Percentiles rank a stretch among this genome's conserved stretches.
phyloP scores from a whole-genome alignment of 2,797 vertebrate genomes.

The Florisuga fusca region DNA sequence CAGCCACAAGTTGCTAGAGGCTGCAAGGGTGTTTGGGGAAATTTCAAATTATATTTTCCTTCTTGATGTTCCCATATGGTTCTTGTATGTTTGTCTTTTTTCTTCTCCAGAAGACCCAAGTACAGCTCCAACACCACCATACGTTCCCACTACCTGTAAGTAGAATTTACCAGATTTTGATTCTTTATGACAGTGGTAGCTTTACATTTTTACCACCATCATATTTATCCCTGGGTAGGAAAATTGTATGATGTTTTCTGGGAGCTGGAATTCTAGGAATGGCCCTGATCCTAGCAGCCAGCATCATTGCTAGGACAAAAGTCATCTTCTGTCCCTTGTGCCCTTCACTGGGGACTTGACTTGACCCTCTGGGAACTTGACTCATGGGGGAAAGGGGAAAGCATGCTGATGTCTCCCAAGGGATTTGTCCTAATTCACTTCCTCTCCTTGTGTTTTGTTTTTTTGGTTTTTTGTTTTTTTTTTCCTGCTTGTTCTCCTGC shows the following conservation, averaged over 20 bases:
- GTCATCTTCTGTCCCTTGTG: too few relatives aligned
- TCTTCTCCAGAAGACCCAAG: accelerated
- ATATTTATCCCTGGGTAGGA: not conserved
- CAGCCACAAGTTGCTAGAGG: not conserved
- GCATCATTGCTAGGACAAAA: too few relatives aligned
- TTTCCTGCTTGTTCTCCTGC: not conserved
- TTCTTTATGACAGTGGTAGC: not conserved
- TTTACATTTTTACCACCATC: not conserved
- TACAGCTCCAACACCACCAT: accelerated
- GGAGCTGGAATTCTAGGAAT: too few relatives aligned
- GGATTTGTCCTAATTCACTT: too few relatives aligned
- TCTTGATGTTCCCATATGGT: not conserved
- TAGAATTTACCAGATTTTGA: not conserved
- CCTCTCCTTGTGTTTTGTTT: not conserved
- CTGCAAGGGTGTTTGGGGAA: not conserved
- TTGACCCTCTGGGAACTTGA: too few relatives aligned
- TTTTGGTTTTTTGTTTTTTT: too few relatives aligned
- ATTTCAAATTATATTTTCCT: not conserved
- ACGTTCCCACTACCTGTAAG: accelerated
- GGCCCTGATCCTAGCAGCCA: too few relatives aligned
- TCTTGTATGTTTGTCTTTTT: not conserved
- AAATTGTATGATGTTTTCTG: too few relatives aligned
- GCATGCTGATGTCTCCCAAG: too few relatives aligned
- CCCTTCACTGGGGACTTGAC: too few relatives aligned
- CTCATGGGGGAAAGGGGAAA: too few relatives aligned